Evolutionary conservation across 1,140 invertebrate genomes (phyloP).

Genomic region (Temnothorax nylanderi): DNA sequence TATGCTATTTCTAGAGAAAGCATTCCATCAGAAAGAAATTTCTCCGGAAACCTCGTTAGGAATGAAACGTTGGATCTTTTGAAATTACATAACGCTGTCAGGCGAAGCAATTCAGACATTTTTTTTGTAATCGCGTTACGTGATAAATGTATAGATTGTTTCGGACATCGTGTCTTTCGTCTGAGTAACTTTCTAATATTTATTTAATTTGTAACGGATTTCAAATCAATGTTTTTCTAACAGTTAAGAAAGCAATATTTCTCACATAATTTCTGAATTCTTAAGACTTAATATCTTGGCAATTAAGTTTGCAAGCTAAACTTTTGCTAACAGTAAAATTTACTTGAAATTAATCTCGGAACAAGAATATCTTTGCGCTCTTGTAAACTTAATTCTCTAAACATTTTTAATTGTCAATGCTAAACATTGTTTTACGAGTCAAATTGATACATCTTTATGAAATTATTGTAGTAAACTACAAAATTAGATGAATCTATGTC

Average conservation of each 20-base stretch:
- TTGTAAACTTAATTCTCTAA: neutral
- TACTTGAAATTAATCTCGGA: constrained; percentile 18
- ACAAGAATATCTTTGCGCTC: neutral
- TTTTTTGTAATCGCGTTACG: constrained; percentile 38
- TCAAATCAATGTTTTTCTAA: neutral
- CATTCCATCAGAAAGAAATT: constrained; percentile 55
- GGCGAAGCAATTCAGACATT: neutral
- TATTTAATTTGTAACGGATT: neutral
- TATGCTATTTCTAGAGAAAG: constrained; percentile 35
- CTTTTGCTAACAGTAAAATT: neutral
- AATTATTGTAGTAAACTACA: neutral
- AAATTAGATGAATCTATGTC: neutral
- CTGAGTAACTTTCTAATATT: neutral
- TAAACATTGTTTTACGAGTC: constrained; percentile 3
- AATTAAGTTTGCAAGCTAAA: constrained; percentile 26
- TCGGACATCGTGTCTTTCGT: too few species aligned
- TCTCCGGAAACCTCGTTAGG: constrained; percentile 30
- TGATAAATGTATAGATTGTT: neutral
- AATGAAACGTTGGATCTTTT: constrained; percentile 38
- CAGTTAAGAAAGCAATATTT: neutral
- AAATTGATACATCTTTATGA: neutral
- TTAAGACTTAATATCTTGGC: constrained; percentile 19
- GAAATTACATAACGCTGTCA: constrained; percentile 32
- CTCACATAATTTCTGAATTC: neutral
- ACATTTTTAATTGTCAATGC: constrained; percentile 4